Percentiles rank a stretch among this genome's conserved stretches.
Evolutionary conservation across 2,888 invertebrate species (phyloP).

Genomic region (Sminthurinus aureus): DNA sequence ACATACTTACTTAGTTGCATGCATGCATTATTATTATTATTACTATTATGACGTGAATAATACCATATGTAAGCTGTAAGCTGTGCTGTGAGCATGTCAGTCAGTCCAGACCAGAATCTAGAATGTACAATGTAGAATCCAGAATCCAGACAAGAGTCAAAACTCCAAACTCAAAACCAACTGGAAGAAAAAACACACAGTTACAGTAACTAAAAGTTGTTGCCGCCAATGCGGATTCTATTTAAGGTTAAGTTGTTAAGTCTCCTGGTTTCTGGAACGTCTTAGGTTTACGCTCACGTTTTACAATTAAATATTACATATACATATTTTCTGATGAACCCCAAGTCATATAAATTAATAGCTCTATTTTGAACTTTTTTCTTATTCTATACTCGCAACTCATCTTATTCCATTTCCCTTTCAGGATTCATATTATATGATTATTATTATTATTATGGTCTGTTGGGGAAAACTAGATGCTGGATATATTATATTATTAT

Average conservation of each 20-base stretch:
- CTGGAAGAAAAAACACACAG: not conserved
- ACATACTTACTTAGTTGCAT: too few relatives aligned
- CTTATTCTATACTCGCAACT: not conserved
- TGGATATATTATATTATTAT: not conserved
- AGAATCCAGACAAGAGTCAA: not conserved
- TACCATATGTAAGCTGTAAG: too few relatives aligned
- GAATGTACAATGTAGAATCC: not conserved
- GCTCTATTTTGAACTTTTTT: constrained; percentile 18
- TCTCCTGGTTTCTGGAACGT: not conserved
- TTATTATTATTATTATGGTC: not conserved
- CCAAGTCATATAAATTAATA: constrained; percentile 35
- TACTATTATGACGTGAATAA: too few relatives aligned
- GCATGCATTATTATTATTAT: too few relatives aligned
- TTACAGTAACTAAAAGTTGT: not conserved
- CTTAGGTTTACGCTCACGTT: not conserved
- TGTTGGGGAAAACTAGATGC: not conserved
- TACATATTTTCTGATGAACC: not conserved
- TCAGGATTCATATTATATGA: not conserved
- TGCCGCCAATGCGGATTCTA: not conserved
- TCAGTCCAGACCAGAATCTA: too few relatives aligned
- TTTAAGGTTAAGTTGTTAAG: not conserved
- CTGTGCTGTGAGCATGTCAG: too few relatives aligned
- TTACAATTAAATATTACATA: constrained; percentile 3
- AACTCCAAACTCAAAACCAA: not conserved
- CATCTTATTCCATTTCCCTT: constrained; percentile 6